Evolutionary conservation across 2,113 vertebrate genomes (phyloP).

Genomic region (Mesitornis unicolor): DNA sequence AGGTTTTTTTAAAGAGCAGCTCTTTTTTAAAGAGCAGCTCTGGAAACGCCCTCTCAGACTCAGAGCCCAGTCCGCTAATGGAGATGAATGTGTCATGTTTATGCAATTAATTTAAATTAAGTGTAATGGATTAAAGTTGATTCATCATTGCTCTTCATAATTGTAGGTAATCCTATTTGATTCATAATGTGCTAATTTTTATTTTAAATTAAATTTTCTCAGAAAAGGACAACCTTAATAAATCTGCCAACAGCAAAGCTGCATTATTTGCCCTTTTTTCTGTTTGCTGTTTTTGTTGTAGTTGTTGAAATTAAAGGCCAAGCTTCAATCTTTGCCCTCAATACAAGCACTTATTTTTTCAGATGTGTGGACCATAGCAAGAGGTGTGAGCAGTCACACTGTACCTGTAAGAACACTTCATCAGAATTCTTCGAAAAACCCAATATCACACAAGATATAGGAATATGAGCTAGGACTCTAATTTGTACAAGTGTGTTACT

Average conservation of each 20-base stretch:
- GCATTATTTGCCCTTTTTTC: neutral
- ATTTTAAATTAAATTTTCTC: slow-evolving; percentile 31
- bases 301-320: neutral
- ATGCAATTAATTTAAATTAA: neutral
- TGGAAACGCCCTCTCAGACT: neutral
- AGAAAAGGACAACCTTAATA: slow-evolving; percentile 17
- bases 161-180: slow-evolving; percentile 1
- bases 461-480: neutral
- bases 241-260: neutral
- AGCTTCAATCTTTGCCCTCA: neutral
- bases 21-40: neutral
- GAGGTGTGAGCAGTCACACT: neutral
- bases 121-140: neutral
- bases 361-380: neutral
- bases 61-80: neutral
- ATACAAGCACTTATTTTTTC: neutral
- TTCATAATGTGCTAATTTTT: neutral
- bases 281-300: neutral
- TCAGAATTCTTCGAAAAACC: neutral
- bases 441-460: neutral
- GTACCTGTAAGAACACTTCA: neutral
- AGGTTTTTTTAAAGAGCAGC: neutral
- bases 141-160: neutral
- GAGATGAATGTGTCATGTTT: neutral
- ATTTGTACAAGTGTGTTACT: neutral